These are phyloP conservation scores for Polydrusus cervinus DNA, from an alignment of 2,888 invertebrate species.

Conservation along the genomic window DNA sequence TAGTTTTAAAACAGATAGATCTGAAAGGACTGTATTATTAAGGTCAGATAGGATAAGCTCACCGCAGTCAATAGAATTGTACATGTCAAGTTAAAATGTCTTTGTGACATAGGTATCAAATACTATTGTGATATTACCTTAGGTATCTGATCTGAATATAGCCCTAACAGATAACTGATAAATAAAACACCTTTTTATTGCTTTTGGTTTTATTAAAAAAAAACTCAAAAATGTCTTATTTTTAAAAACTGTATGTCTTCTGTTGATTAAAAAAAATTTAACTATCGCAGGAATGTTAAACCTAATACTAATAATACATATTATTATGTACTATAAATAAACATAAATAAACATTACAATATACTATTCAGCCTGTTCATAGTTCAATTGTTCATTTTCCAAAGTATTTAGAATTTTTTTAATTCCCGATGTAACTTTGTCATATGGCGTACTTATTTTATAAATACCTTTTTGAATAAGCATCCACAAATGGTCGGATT, in stretches of 20 bases:
- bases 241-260: too few relatives aligned
- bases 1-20: too few relatives aligned
- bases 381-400: constrained; percentile 4
- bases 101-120: too few relatives aligned
- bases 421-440: constrained; percentile 20
- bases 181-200: too few relatives aligned
- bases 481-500: constrained; percentile 18
- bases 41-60: too few relatives aligned
- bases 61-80: too few relatives aligned
- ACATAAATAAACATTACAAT: constrained; percentile 1
- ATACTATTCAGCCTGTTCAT: constrained; percentile 1
- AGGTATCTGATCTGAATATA: too few relatives aligned
- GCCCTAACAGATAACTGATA: too few relatives aligned
- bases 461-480: constrained; percentile 29
- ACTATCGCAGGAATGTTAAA: not conserved
- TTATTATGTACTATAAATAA: not conserved
- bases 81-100: too few relatives aligned
- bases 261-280: not conserved
- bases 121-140: too few relatives aligned
- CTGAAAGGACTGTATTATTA: too few relatives aligned
- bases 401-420: constrained; percentile 1
- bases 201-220: not conserved
- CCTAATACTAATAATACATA: not conserved
- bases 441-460: constrained; percentile 27
- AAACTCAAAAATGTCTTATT: not conserved